phyloP scores from a whole-genome alignment of 2,888 invertebrate species.

The Drosophila hamatofila region DNA sequence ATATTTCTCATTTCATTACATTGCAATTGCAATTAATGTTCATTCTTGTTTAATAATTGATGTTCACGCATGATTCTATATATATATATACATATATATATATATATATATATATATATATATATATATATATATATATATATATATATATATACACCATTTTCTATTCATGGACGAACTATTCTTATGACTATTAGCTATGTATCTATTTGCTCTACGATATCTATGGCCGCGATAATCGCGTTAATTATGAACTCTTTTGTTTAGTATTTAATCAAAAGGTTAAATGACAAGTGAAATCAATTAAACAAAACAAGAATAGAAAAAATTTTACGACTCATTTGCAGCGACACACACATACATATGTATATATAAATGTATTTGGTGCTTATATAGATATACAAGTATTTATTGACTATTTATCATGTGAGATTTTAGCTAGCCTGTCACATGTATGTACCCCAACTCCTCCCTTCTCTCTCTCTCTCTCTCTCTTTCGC shows the following conservation, averaged over 20 bases:
- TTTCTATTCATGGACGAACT: conserved; percentile 33
- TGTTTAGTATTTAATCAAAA: conserved; percentile 27
- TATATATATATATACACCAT: conserved; percentile 10
- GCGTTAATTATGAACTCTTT: conserved; percentile 33
- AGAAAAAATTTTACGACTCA: conserved; percentile 48
- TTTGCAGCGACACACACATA: conserved; percentile 40
- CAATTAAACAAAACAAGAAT: conserved; percentile 32
- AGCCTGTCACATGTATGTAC: conserved; percentile 13
- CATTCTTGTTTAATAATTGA: conserved; percentile 36
- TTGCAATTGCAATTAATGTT: conserved; percentile 32
- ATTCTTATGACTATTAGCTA: background rate
- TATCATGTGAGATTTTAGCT: conserved; percentile 37
- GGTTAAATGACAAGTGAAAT: conserved; percentile 65
- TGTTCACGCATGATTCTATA: conserved; percentile 41
- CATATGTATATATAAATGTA: background rate
- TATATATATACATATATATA: conserved; percentile 12
- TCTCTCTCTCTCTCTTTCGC: background rate
- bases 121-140: conserved; percentile 13
- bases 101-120: conserved; percentile 13
- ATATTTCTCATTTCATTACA: background rate
- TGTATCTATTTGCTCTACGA: conserved; percentile 14
- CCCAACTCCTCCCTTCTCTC: background rate
- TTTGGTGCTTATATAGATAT: conserved; percentile 11
- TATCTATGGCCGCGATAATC: conserved; percentile 26
- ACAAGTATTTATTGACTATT: conserved; percentile 42